Percentiles rank a stretch among this genome's conserved stretches.
Evolutionary conservation across 2,113 vertebrate genomes (phyloP).

Genomic region (Podarcis muralis): DNA sequence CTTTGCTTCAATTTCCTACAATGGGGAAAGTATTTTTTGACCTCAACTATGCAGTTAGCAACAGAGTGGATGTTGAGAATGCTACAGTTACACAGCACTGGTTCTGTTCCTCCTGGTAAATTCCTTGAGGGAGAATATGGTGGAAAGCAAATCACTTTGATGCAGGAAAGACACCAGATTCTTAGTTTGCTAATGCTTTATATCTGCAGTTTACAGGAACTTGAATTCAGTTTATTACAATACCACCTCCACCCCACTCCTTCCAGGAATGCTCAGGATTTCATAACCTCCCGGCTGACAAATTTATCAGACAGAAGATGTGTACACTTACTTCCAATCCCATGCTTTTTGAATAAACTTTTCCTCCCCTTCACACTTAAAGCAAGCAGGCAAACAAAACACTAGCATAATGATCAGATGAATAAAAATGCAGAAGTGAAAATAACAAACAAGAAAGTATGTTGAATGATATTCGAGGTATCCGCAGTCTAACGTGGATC

Average conservation of each 20-base stretch:
- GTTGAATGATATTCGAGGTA: not conserved
- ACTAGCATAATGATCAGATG: too few relatives aligned
- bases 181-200: not conserved
- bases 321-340: too few relatives aligned
- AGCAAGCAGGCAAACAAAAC: too few relatives aligned
- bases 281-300: not conserved
- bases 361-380: too few relatives aligned
- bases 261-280: not conserved
- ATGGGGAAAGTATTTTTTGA: not conserved
- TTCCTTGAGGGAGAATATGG: not conserved
- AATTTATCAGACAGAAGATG: too few relatives aligned
- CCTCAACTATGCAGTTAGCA: conserved; percentile 26
- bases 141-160: not conserved
- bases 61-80: conserved; percentile 1
- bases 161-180: not conserved
- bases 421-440: not conserved
- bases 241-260: not conserved
- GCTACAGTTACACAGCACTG: not conserved
- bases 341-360: too few relatives aligned
- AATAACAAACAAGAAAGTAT: not conserved
- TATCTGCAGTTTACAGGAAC: not conserved
- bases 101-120: not conserved
- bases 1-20: not conserved
- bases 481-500: too few relatives aligned
- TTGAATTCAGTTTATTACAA: conserved; percentile 11